phyloP scores from a whole-genome alignment of 2,888 invertebrate genomes.

The Anthoptus insignis region DNA sequence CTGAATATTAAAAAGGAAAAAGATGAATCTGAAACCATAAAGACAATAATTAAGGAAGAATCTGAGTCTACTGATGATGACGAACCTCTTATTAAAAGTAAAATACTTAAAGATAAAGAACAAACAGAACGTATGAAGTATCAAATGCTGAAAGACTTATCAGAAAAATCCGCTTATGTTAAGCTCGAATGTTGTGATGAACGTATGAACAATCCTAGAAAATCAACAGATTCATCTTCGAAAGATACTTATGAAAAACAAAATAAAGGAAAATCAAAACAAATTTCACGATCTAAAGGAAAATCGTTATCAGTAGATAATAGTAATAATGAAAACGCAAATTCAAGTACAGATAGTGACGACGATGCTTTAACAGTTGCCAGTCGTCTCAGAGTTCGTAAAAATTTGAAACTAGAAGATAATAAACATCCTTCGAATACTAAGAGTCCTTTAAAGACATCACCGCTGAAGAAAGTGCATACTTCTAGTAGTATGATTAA shows the following conservation, averaged over 20 bases:
- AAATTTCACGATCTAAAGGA: constrained; percentile 63
- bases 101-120: constrained; percentile 75
- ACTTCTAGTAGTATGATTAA: constrained; percentile 62
- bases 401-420: constrained; percentile 81
- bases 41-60: constrained; percentile 70
- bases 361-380: constrained; percentile 73
- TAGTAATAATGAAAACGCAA: constrained; percentile 67
- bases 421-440: constrained; percentile 56
- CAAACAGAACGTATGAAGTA: constrained; percentile 71
- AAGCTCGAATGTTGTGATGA: constrained; percentile 83
- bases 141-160: constrained; percentile 76
- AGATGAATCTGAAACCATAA: constrained; percentile 55
- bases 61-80: constrained; percentile 78
- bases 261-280: constrained; percentile 65
- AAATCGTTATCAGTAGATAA: constrained; percentile 67
- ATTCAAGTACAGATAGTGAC: constrained; percentile 76
- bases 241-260: constrained; percentile 71
- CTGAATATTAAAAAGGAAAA: constrained; percentile 58
- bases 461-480: constrained; percentile 71
- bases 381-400: constrained; percentile 77
- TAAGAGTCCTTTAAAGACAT: constrained; percentile 71
- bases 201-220: constrained; percentile 70
- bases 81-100: constrained; percentile 78
- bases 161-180: constrained; percentile 81
- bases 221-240: constrained; percentile 66